Base-by-base conservation (phyloP, 2,113 vertebrate genomes). In the Himantopus leucocephalus region DNA sequence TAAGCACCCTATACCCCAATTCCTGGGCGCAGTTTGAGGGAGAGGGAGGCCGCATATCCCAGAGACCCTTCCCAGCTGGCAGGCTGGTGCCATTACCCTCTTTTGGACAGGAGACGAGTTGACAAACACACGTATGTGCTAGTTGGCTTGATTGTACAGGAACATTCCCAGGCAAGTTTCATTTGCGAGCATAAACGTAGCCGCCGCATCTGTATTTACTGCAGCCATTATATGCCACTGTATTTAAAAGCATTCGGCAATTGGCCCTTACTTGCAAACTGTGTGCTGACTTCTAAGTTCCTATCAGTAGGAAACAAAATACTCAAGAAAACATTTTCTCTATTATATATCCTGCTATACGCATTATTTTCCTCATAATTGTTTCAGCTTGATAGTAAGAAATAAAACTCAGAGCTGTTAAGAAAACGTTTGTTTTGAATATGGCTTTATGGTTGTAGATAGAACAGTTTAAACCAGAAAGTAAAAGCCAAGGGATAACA, bases 201-300 rank as follows among this genome's bases (percentile, higher is more conserved):
- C 58, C 75, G 93, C 78, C 5, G 7, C 85, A 93, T 83, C n/a
- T 85, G 35, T 92, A 84, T 90, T 94, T 95, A 96, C 82, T 67
- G 71, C 84, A 87, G 63, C 47, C 64, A 45, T 91, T 97, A 73
- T 26, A 58, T 63, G 72, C 53, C 78, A 45, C 53, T 79, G 67
- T 95, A 92, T 92, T 96, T 96, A 94, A 97, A 91, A 93, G 71
- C 52, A 95, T 64, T 85, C 29, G 17, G 77, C 62, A 77, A 50
- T 68, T 71, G 80, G 48, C 41, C 59, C 45, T 92, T 37, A 47
- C 66, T 90, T 91, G 80, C 59, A 88, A 91, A 66, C 24, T 73
- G 43, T 58, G 47, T 3, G 5, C 24, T 23, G 78, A 82, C 52
- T 91, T 85, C 59, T 45, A 64, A 75, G 66, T 85, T 93, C 92